Base-by-base conservation (phyloP, 30 jellyfish, hydroid and myxozoan species). In the Turritopsis rubra region DNA sequence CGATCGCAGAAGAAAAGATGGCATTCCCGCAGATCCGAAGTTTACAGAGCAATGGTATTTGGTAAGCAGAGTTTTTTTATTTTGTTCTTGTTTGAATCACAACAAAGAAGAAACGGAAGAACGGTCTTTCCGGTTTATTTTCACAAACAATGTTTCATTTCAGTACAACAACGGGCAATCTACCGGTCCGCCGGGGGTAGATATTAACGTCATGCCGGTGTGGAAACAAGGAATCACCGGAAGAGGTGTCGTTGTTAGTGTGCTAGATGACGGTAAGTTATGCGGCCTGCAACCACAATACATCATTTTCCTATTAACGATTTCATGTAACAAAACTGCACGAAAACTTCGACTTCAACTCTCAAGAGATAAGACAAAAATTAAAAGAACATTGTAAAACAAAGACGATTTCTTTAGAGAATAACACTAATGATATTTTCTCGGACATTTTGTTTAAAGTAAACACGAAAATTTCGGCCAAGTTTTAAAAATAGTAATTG, bases 181-280 rank as follows among this genome's bases (percentile, higher is more conserved):
- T 0, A 84, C 97, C 18, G 99, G 99, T n/a, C 99, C 99, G 18
- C 92, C 99, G 24, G 99, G 99, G 18, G 99, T 93, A 0, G 99
- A 93, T 70, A 52, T 89, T 52, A 89, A 93, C 66, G 99, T 89
- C 9, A 70, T 82, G 29, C 92, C 97, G 5, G 96, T 88, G 0
- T 93, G 99, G 99, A 65, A 71, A 24, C 93, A 89, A 65, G 96
- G 96, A 9, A 90, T 72, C 84, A 93, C 85, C 28, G 99, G 99
- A 23, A 93, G 94, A 83, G 99, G 99, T 8, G 99, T 93, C 27
- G 99, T 93, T 65, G 93, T 93, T 54, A 85, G 97, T 72, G 99
- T 93, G 27, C 91, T 93, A 25, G 99, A 93, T 84, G 99, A 93
- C 80, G 99, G 99, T 93, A 85, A 76, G 89, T 65, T 5, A 66